These are phyloP conservation scores for Cossypha heuglini DNA, from an alignment of 2,797 vertebrate genomes.

Conservation along the genomic window DNA sequence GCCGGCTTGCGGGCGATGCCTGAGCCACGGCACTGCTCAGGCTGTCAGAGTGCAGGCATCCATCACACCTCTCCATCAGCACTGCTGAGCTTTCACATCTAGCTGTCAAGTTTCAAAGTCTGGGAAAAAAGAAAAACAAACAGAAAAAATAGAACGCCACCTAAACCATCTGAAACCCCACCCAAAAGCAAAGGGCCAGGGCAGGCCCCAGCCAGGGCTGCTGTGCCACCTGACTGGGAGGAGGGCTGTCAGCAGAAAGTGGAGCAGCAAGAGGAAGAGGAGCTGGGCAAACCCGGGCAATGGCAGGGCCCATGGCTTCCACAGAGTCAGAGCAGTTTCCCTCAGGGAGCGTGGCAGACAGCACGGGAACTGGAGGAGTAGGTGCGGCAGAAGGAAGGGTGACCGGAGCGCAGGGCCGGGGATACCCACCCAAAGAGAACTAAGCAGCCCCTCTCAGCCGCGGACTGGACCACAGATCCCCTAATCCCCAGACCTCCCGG, in stretches of 20 bases:
- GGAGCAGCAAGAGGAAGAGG: neutral
- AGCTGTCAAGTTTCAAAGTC: neutral
- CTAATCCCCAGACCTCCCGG: rapidly evolving
- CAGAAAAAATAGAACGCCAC: neutral
- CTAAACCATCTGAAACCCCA: neutral
- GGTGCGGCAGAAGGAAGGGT: no score
- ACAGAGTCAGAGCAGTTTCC: no score
- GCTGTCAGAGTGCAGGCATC: rapidly evolving
- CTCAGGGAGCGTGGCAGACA: neutral
- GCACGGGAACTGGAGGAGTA: neutral
- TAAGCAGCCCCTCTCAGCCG: no score
- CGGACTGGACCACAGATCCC: no score
- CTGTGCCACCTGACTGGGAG: neutral
- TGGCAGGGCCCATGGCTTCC: neutral
- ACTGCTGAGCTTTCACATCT: neutral
- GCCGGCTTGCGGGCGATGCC: neutral
- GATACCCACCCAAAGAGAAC: neutral
- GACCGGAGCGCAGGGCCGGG: no score
- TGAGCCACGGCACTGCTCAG: neutral
- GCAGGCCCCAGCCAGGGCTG: neutral
- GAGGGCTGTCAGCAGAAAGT: neutral
- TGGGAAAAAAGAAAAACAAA: neutral
- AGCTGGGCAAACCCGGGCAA: neutral
- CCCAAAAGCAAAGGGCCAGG: neutral
- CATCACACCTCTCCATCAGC: neutral